Base-by-base conservation (phyloP, 2,113 vertebrate species). In the Nestor notabilis region DNA sequence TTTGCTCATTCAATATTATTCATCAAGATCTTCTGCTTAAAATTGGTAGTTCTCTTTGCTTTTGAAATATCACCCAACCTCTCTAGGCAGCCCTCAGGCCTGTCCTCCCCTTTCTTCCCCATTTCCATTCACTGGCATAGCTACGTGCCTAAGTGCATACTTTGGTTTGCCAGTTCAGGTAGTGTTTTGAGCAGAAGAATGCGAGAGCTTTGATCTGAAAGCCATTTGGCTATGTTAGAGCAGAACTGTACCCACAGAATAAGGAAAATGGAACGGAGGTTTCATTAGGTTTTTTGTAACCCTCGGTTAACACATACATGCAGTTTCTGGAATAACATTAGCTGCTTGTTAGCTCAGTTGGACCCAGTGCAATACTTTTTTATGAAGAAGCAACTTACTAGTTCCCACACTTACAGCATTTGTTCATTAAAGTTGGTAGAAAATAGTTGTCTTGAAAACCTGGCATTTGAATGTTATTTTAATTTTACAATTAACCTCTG, bases 121-220 rank as follows among this genome's bases (percentile, higher is more conserved):
- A 41, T 78, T 61, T 88, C 31, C 5, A 4, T 79, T 89, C 28
- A 7, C 44, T 49, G 29, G 15, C 13, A 21, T 31, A 15, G 25
- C 56, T 85, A 44, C 0, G 0, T 58, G n/a, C 50, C 55, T 50
- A 58, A 8, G 2, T 87, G 27, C 33, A 10, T 41, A n/a, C 4
- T 69, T 72, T 50, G 13, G 15, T 80, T 89, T 86, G 46, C 17
- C 56, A 76, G 44, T 86, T 82, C 69, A 81, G 7, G 8, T 9
- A 53, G 14, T 11, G 13, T 75, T 89, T 41, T 58, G 50, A 56
- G 55, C 55, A 75, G 50, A 80, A 72, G 27, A 65, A 39, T 16
- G 14, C 27, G 53, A 78, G 27, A 71, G 41, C 61, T 85, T 85
- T 79, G 50, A 63, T 87, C 46, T 85, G 69, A 88, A 84, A 66